A percentile compares a stretch with the other conserved stretches of the same genome.
phyloP scores from a whole-genome alignment of 1,140 invertebrate genomes.

The Solenopsis invicta region DNA sequence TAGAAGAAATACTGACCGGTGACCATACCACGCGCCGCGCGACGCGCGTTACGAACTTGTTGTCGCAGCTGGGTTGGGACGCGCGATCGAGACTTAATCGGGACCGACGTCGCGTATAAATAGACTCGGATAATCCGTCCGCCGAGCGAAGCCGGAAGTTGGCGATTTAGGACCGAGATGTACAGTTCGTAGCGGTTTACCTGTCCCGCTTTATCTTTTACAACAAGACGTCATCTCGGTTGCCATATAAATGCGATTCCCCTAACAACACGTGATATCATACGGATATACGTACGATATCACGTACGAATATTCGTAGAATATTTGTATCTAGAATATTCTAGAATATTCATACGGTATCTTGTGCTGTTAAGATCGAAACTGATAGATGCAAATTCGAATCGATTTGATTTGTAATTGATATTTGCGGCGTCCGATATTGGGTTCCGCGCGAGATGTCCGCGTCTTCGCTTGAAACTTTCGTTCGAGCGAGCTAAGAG shows the following conservation, averaged over 20 bases:
- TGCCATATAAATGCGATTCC: neutral
- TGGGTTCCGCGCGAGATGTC: neutral
- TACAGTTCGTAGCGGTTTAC: neutral
- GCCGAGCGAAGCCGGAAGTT: conserved; percentile 23
- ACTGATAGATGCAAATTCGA: neutral
- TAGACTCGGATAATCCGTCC: conserved; percentile 26
- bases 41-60: conserved; percentile 67
- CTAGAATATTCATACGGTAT: too few species aligned
- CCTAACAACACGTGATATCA: too few species aligned
- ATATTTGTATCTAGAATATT: too few species aligned
- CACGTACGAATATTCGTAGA: too few species aligned
- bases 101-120: conserved; percentile 29
- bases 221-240: neutral
- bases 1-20: conserved; percentile 72
- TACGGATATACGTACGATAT: too few species aligned
- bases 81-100: conserved; percentile 44
- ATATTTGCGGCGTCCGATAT: neutral
- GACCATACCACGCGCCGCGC: neutral
- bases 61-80: conserved; percentile 71
- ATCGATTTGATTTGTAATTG: neutral
- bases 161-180: conserved; percentile 11
- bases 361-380: neutral
- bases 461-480: conserved; percentile 37
- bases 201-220: neutral
- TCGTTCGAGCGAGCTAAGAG: conserved; percentile 56